phyloP scores from a whole-genome alignment of 2,888 invertebrate species.

The Lasioglossum marginatum region DNA sequence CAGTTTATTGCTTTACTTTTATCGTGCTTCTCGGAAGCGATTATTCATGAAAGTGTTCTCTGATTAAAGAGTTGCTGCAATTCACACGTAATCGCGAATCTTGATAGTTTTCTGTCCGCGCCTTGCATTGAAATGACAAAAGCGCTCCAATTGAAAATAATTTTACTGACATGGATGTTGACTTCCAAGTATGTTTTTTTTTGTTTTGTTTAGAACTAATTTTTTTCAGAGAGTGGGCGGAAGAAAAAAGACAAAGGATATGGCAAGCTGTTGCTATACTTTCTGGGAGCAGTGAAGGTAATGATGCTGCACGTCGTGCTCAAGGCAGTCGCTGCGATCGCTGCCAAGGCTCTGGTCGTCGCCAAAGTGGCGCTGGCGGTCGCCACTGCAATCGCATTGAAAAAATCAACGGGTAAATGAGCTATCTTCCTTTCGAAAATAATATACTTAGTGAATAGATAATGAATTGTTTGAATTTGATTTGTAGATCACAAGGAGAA shows the following conservation, averaged over 20 bases:
- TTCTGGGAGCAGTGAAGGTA: constrained; percentile 91
- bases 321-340: constrained; percentile 91
- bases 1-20: constrained; percentile 15
- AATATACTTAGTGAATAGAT: neutral
- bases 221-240: constrained; percentile 82
- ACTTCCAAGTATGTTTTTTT: neutral
- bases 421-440: neutral
- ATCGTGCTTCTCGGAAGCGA: neutral
- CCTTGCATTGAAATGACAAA: neutral
- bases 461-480: neutral
- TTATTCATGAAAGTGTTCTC: constrained; percentile 6
- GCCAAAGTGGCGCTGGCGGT: constrained; percentile 93
- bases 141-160: neutral
- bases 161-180: neutral
- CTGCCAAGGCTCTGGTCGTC: constrained; percentile 93
- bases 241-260: constrained; percentile 87
- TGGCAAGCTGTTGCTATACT: constrained; percentile 88
- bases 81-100: neutral
- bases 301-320: constrained; percentile 92
- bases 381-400: constrained; percentile 92
- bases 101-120: neutral
- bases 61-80: neutral
- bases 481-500: constrained; percentile 89
- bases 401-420: constrained; percentile 86
- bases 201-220: neutral